These are phyloP conservation scores for Styela plicata DNA, from an alignment of 23 tunicate species.

Conservation along the genomic window DNA sequence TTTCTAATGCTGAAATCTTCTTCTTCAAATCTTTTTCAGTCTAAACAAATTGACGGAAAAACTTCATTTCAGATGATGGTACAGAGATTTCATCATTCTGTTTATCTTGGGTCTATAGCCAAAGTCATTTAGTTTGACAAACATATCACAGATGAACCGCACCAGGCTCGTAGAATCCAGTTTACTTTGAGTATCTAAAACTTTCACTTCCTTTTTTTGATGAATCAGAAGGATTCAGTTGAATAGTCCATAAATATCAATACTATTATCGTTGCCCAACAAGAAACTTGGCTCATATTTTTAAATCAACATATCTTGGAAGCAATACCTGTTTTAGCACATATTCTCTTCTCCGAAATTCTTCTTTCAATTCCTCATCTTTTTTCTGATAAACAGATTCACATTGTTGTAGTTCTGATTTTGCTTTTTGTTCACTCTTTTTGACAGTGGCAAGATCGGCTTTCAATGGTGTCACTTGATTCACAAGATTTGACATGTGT, in stretches of 20 bases:
- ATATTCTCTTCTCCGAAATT: constrained; percentile 34
- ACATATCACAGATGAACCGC: too few relatives aligned
- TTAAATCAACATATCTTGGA: background rate
- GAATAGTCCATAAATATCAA: too few relatives aligned
- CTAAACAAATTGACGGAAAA: background rate
- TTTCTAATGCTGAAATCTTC: constrained; percentile 1
- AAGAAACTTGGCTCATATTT: too few relatives aligned
- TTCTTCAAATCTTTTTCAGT: constrained; percentile 30
- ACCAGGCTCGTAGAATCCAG: too few relatives aligned
- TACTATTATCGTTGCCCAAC: too few relatives aligned
- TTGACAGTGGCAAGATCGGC: constrained; percentile 33
- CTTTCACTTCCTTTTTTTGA: too few relatives aligned
- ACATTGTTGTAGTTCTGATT: constrained; percentile 28
- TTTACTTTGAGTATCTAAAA: too few relatives aligned
- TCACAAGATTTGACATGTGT: constrained; percentile 59
- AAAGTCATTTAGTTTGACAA: too few relatives aligned
- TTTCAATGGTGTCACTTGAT: constrained; percentile 72
- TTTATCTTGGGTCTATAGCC: too few relatives aligned
- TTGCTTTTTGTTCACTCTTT: constrained; percentile 25
- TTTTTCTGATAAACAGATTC: constrained; percentile 30
- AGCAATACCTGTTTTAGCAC: constrained; percentile 38
- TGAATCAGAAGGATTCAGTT: too few relatives aligned
- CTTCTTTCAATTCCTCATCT: constrained; percentile 43
- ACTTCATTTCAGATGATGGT: too few relatives aligned
- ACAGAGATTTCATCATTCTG: background rate